Conservation (phyloP, 1,140 invertebrate genomes). For the Gryon sp. region DNA sequence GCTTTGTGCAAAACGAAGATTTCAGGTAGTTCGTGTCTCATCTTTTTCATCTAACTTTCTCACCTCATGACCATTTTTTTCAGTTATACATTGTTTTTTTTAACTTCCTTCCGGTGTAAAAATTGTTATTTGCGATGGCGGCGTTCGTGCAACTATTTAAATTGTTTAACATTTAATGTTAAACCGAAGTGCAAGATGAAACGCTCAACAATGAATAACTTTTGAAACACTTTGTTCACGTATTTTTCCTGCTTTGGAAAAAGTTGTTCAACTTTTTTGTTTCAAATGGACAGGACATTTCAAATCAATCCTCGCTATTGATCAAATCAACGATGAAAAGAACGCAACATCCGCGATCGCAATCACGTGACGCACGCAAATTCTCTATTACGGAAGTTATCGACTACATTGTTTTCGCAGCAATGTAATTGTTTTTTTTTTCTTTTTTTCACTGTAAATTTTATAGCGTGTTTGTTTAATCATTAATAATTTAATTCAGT, state of each 20-base stretch:
- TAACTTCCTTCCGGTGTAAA: conserved; percentile 14
- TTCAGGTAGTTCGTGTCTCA: conserved; percentile 23
- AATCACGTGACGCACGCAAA: conserved; percentile 45
- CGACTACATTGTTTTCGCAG: conserved; percentile 53
- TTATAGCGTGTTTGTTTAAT: conserved; percentile 40
- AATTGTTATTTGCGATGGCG: conserved; percentile 16
- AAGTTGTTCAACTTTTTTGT: conserved; percentile 8
- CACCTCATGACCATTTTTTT: no score
- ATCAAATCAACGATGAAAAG: conserved; percentile 35
- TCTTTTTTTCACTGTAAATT: conserved; percentile 51
- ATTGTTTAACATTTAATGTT: conserved; percentile 50
- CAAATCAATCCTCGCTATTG: neutral
- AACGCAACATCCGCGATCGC: conserved; percentile 30
- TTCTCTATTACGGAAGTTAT: conserved; percentile 57
- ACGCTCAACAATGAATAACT: conserved; percentile 29
- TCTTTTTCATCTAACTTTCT: neutral
- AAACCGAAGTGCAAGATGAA: conserved; percentile 21
- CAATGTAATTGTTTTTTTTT: no score
- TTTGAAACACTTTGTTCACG: neutral
- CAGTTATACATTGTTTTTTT: no score
- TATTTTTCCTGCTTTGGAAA: no score
- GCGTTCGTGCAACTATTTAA: conserved; percentile 5
- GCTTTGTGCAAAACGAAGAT: conserved; percentile 62
- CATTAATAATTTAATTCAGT: conserved; percentile 41
- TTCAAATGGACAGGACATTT: neutral